Percentiles rank a stretch among this genome's conserved stretches.
Evolutionary conservation across 2,888 invertebrate species (phyloP).

Genomic region (Scaptomyza reducta): DNA sequence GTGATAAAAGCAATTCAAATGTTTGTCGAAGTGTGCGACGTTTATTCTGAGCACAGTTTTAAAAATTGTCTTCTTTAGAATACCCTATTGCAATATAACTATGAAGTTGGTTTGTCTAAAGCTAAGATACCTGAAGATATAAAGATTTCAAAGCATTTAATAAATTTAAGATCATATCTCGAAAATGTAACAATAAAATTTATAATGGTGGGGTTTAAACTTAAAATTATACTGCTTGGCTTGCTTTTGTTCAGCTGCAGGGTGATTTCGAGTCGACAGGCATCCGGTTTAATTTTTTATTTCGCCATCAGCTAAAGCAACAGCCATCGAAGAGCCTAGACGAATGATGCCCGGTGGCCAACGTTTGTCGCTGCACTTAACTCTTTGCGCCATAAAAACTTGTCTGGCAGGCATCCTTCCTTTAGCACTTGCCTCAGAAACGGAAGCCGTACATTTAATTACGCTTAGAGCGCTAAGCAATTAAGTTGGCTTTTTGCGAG

Average conservation of each 20-base stretch:
- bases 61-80: slow-evolving; percentile 2
- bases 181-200: too few species aligned
- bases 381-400: slow-evolving; percentile 10
- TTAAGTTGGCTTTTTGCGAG: slow-evolving; percentile 26
- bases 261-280: neutral
- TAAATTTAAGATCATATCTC: too few species aligned
- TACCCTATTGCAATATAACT: slow-evolving; percentile 8
- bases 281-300: slow-evolving; percentile 2
- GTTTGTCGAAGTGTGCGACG: slow-evolving; percentile 69
- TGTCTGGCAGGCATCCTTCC: slow-evolving; percentile 34
- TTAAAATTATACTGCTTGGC: too few species aligned
- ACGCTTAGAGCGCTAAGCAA: slow-evolving; percentile 49
- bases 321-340: slow-evolving; percentile 9
- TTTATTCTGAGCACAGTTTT: slow-evolving; percentile 53
- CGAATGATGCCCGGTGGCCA: slow-evolving; percentile 5
- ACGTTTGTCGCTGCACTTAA: slow-evolving; percentile 29
- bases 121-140: too few species aligned
- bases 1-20: slow-evolving; percentile 73
- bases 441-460: slow-evolving; percentile 64
- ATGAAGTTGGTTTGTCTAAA: neutral
- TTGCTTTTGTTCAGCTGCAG: neutral
- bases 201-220: too few species aligned
- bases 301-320: neutral
- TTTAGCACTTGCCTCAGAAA: slow-evolving; percentile 25
- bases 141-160: too few species aligned